phyloP scores from a whole-genome alignment of 2,888 invertebrate genomes.

The Acronicta alni region DNA sequence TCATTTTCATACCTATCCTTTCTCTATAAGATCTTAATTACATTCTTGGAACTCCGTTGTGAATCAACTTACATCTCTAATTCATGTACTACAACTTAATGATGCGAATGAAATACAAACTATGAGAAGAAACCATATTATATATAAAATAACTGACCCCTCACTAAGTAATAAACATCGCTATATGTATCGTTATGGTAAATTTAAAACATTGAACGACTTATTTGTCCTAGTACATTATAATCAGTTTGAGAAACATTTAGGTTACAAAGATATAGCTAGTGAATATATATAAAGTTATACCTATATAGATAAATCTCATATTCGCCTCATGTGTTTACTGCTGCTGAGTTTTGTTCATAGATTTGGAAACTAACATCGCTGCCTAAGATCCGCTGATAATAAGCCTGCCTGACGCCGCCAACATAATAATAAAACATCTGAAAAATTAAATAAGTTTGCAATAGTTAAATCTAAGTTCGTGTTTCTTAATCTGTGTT shows the following conservation, averaged over 20 bases:
- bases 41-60: constrained; percentile 54
- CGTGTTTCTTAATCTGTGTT: constrained; percentile 42
- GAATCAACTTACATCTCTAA: constrained; percentile 42
- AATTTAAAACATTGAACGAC: constrained; percentile 47
- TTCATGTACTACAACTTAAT: constrained; percentile 46
- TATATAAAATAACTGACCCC: constrained; percentile 50
- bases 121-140: constrained; percentile 29
- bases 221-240: constrained; percentile 45
- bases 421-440: constrained; percentile 72
- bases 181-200: constrained; percentile 25
- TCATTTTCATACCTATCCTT: constrained; percentile 38
- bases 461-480: constrained; percentile 64
- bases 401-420: constrained; percentile 71
- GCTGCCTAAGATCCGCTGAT: constrained; percentile 61
- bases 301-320: constrained; percentile 49
- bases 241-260: constrained; percentile 42
- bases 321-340: constrained; percentile 55
- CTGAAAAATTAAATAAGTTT: constrained; percentile 78
- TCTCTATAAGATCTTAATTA: constrained; percentile 36
- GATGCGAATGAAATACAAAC: constrained; percentile 44
- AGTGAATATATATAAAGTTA: constrained; percentile 58
- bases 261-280: constrained; percentile 56
- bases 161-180: constrained; percentile 37
- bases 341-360: constrained; percentile 55
- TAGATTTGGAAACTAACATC: constrained; percentile 60